Conservation (phyloP, 2,113 vertebrate species). For the Perognathus longimembris region DNA sequence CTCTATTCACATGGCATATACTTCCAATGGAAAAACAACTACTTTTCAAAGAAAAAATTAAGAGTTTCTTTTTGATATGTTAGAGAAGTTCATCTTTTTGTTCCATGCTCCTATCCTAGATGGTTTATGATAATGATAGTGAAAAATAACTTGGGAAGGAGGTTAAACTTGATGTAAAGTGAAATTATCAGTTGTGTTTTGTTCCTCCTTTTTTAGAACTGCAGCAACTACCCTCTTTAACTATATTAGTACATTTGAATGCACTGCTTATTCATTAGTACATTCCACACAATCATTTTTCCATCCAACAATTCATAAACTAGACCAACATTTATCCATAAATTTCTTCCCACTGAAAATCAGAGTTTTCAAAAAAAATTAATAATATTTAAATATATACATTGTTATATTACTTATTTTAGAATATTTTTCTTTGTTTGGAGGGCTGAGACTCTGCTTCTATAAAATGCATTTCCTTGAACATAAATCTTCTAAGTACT, state of each 20-base stretch:
- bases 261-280: slow-evolving; percentile 49
- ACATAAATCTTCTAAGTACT: slow-evolving; percentile 36
- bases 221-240: slow-evolving; percentile 59
- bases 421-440: not conserved
- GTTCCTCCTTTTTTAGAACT: slow-evolving; percentile 6
- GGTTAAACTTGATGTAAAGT: slow-evolving; percentile 33
- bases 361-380: slow-evolving; percentile 38
- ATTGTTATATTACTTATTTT: not conserved
- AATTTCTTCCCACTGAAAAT: slow-evolving; percentile 3
- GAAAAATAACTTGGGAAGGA: slow-evolving; percentile 4
- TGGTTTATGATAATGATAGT: slow-evolving; percentile 1
- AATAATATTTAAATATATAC: slow-evolving; percentile 39
- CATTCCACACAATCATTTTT: not conserved
- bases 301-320: slow-evolving; percentile 37
- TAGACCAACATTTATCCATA: slow-evolving; percentile 35
- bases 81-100: slow-evolving; percentile 53
- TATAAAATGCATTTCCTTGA: slow-evolving; percentile 40
- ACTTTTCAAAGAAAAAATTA: slow-evolving; percentile 3
- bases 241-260: slow-evolving; percentile 2
- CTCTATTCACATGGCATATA: slow-evolving; percentile 3
- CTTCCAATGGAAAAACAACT: slow-evolving; percentile 21
- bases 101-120: not conserved
- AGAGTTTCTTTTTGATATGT: not conserved
- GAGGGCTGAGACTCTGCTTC: not conserved
- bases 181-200: slow-evolving; percentile 29